These are phyloP conservation scores for Schizaphis graminum DNA, from an alignment of 2,888 invertebrate species.

Conservation along the genomic window DNA sequence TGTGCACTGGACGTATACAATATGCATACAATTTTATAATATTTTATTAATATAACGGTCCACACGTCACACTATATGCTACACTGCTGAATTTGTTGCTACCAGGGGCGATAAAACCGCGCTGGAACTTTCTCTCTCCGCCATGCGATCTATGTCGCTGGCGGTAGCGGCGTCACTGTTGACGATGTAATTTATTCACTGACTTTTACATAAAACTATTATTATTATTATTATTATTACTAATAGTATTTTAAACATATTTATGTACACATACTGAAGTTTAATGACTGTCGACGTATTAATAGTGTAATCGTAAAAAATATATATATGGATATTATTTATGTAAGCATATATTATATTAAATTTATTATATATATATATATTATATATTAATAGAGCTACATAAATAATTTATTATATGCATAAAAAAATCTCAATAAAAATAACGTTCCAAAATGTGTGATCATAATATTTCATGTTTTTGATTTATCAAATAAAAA, in stretches of 20 bases:
- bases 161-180: not conserved
- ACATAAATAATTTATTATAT: slow-evolving; percentile 3
- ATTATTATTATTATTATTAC: slow-evolving; percentile 8
- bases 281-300: slow-evolving; percentile 19
- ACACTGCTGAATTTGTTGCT: not conserved
- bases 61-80: not conserved
- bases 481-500: slow-evolving; percentile 25
- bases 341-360: not conserved
- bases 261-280: not conserved
- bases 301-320: not conserved
- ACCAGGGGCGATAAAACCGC: slow-evolving; percentile 7
- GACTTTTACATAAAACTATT: slow-evolving; percentile 33
- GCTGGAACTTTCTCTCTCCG: slow-evolving; percentile 10
- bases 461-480: slow-evolving; percentile 15
- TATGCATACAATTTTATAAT: not conserved
- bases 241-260: slow-evolving; percentile 36
- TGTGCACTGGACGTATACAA: not conserved
- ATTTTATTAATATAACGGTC: slow-evolving; percentile 18
- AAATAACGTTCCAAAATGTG: not conserved
- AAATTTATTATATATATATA: not conserved
- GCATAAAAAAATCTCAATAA: slow-evolving; percentile 14
- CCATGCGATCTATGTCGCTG: not conserved
- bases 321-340: not conserved
- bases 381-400: not conserved
- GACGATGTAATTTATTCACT: slow-evolving; percentile 38